A percentile compares a stretch with the other conserved stretches of the same genome.
phyloP scores from a whole-genome alignment of 2,113 vertebrate genomes.

The Forbesichthys agassizii region DNA sequence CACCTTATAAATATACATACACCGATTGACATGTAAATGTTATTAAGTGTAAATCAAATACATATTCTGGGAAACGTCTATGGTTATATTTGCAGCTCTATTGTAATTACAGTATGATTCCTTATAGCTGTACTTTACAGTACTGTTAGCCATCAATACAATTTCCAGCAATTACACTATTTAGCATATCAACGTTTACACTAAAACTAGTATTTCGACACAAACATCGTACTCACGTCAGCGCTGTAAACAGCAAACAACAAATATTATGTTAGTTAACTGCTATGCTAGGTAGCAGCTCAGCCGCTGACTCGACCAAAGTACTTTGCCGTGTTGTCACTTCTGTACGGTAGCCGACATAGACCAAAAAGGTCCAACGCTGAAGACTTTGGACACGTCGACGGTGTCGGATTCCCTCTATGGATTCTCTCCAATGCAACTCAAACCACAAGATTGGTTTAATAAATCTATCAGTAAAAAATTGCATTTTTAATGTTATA shows the following conservation, averaged over 20 bases:
- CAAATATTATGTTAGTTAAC: slow-evolving; percentile 9
- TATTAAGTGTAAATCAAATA: no score
- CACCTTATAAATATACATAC: no score
- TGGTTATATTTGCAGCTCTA: no score
- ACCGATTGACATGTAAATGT: no score
- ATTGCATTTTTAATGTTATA: no score
- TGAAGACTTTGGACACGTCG: not conserved
- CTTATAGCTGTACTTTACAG: not conserved
- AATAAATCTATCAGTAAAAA: no score
- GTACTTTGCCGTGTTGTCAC: slow-evolving; percentile 65
- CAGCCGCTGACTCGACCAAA: slow-evolving; percentile 50
- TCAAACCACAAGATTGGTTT: not conserved
- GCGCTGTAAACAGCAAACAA: slow-evolving; percentile 16
- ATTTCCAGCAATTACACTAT: not conserved
- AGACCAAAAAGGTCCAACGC: not conserved
- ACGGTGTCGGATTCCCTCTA: not conserved
- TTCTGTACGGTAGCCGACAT: slow-evolving; percentile 62
- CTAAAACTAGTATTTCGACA: accelerated
- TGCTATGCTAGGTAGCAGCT: slow-evolving; percentile 42
- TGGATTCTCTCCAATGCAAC: not conserved
- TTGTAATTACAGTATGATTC: slow-evolving; percentile 22
- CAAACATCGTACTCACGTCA: slow-evolving; percentile 45
- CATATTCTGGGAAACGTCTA: no score
- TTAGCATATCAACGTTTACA: accelerated
- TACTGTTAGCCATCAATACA: slow-evolving; percentile 6